Evolutionary conservation across 2,113 vertebrate genomes (phyloP), one percentile per base, ranked within the genome.

Genomic region (Copsychus sechellarum): DNA sequence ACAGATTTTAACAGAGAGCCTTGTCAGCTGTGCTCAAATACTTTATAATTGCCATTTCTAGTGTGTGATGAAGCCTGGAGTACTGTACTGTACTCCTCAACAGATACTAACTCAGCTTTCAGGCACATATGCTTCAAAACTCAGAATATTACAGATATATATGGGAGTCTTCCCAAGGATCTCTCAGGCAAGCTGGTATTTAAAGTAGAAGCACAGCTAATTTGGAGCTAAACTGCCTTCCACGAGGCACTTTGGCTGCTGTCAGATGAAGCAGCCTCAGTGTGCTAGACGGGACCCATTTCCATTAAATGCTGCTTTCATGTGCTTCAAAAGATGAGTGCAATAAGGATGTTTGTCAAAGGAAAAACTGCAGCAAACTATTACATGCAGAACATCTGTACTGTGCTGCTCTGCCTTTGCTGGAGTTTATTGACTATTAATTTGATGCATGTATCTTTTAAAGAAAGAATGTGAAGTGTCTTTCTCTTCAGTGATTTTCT

Each of bases 151-250:
- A 97, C 97, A 96, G 90, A 98, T 97, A 97, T 97, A 97, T 94
- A 97, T 97, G 92, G 82, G 94, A 94, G 61, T 92, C 97, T 97
- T 98, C 91, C 95, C 94, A 92, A 97, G 97, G 97, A 97, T 97
- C 96, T 98, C 97, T 96, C 95, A 98, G 97, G 97, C 98, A 98
- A 97, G 98, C 97, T 98, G 97, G 98, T 98, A 98, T 98, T 98
- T 98, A 98, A 98, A 95, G 3, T 80, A 98, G 97, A 98, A 98
- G 97, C 64, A 97, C 38, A 98, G 97, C 97, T 97, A 93, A 98
- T 98, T 98, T 98, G 96, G 90, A 97, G 87, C 97, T 97, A 97
- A 98, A 98, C 92, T 97, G 95, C 96, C 97, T 97, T 98, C 95
- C 97, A 95, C 95, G 93, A 98, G 97, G 98, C 98, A 97, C 97